Percentiles rank a stretch among this genome's conserved stretches.
Conservation (phyloP, 2,113 vertebrate species). For the Phocoena sinus region DNA sequence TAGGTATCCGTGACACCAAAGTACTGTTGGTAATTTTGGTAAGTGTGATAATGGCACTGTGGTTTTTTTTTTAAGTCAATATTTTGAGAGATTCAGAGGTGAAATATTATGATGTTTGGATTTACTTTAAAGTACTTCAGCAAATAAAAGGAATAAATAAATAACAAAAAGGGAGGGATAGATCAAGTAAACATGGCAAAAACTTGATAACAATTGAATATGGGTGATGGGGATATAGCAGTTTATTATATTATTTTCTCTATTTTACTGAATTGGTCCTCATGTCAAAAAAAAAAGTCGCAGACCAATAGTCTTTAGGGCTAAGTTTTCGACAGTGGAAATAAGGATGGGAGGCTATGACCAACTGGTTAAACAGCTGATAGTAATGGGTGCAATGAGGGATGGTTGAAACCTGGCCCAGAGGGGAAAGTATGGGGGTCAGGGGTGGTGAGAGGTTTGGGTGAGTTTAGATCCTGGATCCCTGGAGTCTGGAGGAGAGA, state of each 20-base stretch:
- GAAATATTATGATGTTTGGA: constrained; percentile 38
- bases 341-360: neutral
- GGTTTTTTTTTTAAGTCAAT: neutral
- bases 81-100: constrained; percentile 53
- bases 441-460: neutral
- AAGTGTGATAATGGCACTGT: constrained; percentile 14
- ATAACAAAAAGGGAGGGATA: neutral
- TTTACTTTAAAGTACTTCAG: constrained; percentile 2
- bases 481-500: neutral
- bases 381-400: fast-evolving
- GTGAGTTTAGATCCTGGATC: neutral
- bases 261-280: neutral
- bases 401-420: neutral
- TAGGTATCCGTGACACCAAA: neutral
- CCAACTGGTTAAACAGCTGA: neutral
- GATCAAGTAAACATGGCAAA: neutral
- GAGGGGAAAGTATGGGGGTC: neutral
- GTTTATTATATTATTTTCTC: neutral
- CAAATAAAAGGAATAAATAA: neutral
- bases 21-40: constrained; percentile 39
- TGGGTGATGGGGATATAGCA: neutral
- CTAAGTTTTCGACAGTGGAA: neutral
- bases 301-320: neutral
- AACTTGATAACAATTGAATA: neutral
- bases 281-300: neutral